Base-by-base conservation (phyloP, 1,140 invertebrate species). In the Thaumatotibia leucotreta region DNA sequence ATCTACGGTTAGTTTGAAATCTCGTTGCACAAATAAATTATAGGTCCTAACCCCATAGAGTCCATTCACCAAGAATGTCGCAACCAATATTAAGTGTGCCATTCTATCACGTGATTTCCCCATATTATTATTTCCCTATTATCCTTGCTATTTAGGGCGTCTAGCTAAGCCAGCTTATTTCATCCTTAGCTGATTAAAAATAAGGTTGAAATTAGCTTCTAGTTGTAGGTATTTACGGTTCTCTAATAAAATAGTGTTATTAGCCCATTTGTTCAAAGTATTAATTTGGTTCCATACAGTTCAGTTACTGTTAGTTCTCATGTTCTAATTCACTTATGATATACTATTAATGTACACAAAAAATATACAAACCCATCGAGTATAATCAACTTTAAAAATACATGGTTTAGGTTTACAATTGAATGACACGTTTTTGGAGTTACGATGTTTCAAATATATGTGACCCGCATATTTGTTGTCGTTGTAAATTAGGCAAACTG, bases 61-160 rank as follows among this genome's bases (percentile, higher is more conserved):
- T 5, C 17, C 39, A 20, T 45, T 45, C 39, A 45, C 39, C 39
- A 45, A 39, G 27, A 2, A 17, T 45, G 39, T 45, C 39, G 39
- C 39, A 45, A 45, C 39, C 39, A 20, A 14, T n/a, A 35, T 35
- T 86, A 24, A 27, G 22, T 50, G 49, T 22, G 11, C 24, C 4
- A 31, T 29, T 27, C 52, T 27, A 27, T 24, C 52, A 58, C 52
- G 52, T 17, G 24, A n/a, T 29, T 14, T 58, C 22, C 22, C 22
- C 50, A 52, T 23, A 24, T 29, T 31, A 58, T 58, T 58, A 58
- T 58, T 58, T 27, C 24, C 23, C 23, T 58, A 58, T 58, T 58
- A 58, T 58, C 52, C 52, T 58, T 58, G 11, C 11, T 27, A 58
- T 27, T 58, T 31, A 27, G 52, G 52, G 29, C 52, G 29, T 11